Conservation (phyloP, 2,113 vertebrate species). For the Tapirus terrestris region DNA sequence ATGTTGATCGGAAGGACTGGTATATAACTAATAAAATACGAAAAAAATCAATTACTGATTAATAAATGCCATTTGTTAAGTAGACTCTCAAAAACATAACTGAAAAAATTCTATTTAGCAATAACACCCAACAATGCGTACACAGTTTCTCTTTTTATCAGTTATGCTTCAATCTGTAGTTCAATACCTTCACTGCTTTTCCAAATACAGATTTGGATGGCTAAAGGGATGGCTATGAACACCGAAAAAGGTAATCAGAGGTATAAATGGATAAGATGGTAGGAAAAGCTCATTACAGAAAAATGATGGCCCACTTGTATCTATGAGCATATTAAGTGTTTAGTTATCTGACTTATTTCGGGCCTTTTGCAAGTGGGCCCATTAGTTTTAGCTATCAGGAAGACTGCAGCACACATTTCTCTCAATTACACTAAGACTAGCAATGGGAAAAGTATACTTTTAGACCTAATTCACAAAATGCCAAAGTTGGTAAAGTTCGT, state of each 20-base stretch:
- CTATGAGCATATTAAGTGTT: not conserved
- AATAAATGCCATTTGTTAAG: not conserved
- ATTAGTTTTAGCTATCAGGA: not conserved
- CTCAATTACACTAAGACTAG: not conserved
- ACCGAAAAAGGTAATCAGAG: not conserved
- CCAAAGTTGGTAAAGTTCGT: not conserved
- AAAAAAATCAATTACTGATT: constrained; percentile 5
- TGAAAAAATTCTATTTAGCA: not conserved
- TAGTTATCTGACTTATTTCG: not conserved
- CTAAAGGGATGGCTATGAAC: not conserved
- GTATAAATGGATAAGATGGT: not conserved
- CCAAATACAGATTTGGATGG: constrained; percentile 43
- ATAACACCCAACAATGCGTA: not conserved
- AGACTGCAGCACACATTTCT: not conserved
- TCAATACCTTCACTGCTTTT: constrained; percentile 11
- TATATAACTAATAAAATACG: not conserved
- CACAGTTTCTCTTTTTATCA: not conserved
- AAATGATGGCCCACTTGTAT: not conserved
- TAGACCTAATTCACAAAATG: not conserved
- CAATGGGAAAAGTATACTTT: not conserved
- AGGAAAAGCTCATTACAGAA: not conserved
- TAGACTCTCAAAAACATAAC: not conserved
- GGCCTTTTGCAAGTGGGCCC: not conserved
- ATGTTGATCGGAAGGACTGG: not conserved
- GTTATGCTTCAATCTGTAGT: constrained; percentile 4